Evolutionary conservation across 2,888 invertebrate species (phyloP).

Genomic region (Pomacea canaliculata): DNA sequence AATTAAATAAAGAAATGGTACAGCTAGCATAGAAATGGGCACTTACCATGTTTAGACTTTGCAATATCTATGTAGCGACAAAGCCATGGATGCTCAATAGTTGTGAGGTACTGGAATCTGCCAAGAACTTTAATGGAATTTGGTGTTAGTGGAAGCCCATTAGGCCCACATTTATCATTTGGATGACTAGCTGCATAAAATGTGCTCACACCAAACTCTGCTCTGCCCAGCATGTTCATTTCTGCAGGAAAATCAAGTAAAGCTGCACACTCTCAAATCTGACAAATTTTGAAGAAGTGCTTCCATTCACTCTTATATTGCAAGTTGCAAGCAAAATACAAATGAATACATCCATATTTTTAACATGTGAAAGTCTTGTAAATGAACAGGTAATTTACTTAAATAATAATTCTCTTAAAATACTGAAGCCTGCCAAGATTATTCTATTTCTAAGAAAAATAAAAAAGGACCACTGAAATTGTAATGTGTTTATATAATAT

Average conservation of each 20-base stretch:
- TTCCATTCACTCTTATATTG: too few species aligned
- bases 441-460: too few species aligned
- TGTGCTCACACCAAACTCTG: conserved; percentile 84
- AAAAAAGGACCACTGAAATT: too few species aligned
- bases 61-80: conserved; percentile 92
- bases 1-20: background rate
- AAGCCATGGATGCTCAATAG: conserved; percentile 81
- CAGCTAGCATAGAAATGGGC: background rate
- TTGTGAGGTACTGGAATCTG: conserved; percentile 85
- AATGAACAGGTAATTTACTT: too few species aligned
- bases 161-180: conserved; percentile 83
- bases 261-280: too few species aligned
- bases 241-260: background rate
- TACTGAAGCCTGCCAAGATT: too few species aligned
- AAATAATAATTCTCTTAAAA: too few species aligned
- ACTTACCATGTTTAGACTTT: conserved; percentile 90
- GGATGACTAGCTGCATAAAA: conserved; percentile 92
- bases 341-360: too few species aligned
- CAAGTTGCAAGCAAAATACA: too few species aligned
- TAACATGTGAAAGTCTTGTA: too few species aligned
- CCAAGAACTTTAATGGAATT: conserved; percentile 96
- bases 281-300: too few species aligned
- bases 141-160: conserved; percentile 95
- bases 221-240: conserved; percentile 61
- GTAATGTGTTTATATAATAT: too few species aligned